phyloP scores from a whole-genome alignment of 2,113 vertebrate species.

The Oophaga pumilio region DNA sequence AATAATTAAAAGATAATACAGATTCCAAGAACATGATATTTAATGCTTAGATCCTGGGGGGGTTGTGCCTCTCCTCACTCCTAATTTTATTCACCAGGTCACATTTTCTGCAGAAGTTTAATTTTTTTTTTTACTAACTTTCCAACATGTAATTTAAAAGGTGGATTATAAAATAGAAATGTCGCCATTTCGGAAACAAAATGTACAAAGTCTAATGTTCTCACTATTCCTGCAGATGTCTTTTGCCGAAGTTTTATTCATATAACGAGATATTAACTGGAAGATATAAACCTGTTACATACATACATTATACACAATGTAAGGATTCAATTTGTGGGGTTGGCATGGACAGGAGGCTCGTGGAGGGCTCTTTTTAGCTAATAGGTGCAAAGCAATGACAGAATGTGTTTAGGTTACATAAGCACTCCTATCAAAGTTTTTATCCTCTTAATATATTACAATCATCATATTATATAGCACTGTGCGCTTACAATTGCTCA shows the following conservation, averaged over 20 bases:
- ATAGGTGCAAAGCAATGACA: too few species aligned
- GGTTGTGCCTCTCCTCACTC: neutral
- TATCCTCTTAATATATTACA: too few species aligned
- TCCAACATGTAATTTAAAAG: neutral
- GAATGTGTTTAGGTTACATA: too few species aligned
- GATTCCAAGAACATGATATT: neutral
- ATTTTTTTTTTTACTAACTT: neutral
- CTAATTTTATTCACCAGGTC: neutral
- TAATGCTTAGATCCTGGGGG: neutral
- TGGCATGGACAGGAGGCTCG: too few species aligned
- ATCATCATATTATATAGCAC: too few species aligned
- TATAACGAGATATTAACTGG: neutral
- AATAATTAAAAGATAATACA: neutral
- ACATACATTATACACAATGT: too few species aligned
- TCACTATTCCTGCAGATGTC: neutral
- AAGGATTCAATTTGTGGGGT: too few species aligned
- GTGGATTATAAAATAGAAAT: neutral
- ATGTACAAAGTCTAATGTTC: neutral
- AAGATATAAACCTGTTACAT: neutral
- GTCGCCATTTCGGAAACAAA: neutral
- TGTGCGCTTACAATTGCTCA: too few species aligned
- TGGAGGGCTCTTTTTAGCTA: too few species aligned
- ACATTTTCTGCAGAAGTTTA: slow-evolving; percentile 5
- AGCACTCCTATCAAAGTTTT: too few species aligned
- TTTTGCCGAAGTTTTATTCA: neutral